A percentile compares a stretch with the other conserved stretches of the same genome.
Evolutionary conservation across 2,797 vertebrate genomes (phyloP).

Genomic region (Tokudaia tokunoshimensis): DNA sequence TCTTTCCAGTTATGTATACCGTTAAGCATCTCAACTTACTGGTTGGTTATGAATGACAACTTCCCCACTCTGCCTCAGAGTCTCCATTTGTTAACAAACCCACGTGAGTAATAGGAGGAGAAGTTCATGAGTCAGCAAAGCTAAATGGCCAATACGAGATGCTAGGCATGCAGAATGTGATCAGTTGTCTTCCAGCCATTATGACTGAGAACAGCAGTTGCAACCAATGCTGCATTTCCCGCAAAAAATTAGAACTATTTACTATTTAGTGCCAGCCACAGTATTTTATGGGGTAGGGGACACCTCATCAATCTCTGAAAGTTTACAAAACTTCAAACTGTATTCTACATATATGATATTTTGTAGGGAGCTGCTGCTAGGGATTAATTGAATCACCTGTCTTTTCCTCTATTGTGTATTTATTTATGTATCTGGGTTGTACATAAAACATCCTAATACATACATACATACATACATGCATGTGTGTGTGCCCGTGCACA

Average conservation of each 20-base stretch:
- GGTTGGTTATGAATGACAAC: not conserved
- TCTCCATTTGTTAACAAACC: constrained; percentile 9
- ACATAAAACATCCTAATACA: not conserved
- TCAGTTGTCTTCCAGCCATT: not conserved
- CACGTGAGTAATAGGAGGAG: not conserved
- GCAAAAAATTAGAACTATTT: constrained; percentile 34
- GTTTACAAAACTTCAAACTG: constrained; percentile 52
- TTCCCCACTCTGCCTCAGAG: constrained; percentile 18
- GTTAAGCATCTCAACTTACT: constrained; percentile 2
- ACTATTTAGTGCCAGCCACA: not conserved
- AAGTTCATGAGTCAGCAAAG: constrained; percentile 10
- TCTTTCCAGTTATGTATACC: constrained; percentile 14
- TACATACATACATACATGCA: too few relatives aligned
- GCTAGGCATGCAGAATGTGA: not conserved
- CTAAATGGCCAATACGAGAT: not conserved
- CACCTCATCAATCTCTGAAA: not conserved
- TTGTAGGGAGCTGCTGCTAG: not conserved
- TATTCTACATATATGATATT: not conserved
- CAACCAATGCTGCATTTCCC: not conserved
- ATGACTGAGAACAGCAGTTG: not conserved
- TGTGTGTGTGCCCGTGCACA: accelerated
- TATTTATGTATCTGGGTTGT: constrained; percentile 1
- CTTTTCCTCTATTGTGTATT: not conserved
- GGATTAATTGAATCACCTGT: not conserved
- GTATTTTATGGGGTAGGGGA: not conserved